Conservation (phyloP, 2,888 invertebrate species). For the Cheilosia variabilis region DNA sequence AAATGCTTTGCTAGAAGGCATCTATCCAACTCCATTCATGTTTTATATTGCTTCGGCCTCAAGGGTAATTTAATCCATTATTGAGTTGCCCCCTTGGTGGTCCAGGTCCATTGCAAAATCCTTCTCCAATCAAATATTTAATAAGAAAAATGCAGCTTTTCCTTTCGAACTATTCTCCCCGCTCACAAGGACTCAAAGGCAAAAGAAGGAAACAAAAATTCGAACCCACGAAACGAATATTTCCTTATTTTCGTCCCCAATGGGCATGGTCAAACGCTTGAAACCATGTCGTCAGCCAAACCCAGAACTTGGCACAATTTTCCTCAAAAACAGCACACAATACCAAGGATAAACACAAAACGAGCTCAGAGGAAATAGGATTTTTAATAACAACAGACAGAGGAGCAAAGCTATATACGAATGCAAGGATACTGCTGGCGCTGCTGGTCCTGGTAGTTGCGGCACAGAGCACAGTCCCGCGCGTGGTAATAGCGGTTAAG, state of each 20-base stretch:
- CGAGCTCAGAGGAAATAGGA: constrained; percentile 43
- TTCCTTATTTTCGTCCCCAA: constrained; percentile 51
- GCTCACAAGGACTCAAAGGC: background rate
- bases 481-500: constrained; percentile 59
- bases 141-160: constrained; percentile 15
- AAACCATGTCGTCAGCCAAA: constrained; percentile 24
- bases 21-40: constrained; percentile 40
- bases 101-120: constrained; percentile 44
- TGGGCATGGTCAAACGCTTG: constrained; percentile 46
- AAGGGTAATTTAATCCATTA: constrained; percentile 69
- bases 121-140: constrained; percentile 52
- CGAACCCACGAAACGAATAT: constrained; percentile 24
- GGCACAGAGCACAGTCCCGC: constrained; percentile 20
- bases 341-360: constrained; percentile 52
- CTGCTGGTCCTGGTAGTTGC: constrained; percentile 1
- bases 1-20: constrained; percentile 19
- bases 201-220: constrained; percentile 27
- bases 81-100: constrained; percentile 35
- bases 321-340: constrained; percentile 28
- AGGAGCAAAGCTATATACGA: constrained; percentile 21
- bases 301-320: constrained; percentile 46
- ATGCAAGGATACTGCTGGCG: constrained; percentile 40
- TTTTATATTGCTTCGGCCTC: constrained; percentile 57
- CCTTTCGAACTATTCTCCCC: constrained; percentile 36
- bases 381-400: constrained; percentile 55